phyloP scores from a whole-genome alignment of 2,113 vertebrate species.

The Orthochromis malagaraziensis region DNA sequence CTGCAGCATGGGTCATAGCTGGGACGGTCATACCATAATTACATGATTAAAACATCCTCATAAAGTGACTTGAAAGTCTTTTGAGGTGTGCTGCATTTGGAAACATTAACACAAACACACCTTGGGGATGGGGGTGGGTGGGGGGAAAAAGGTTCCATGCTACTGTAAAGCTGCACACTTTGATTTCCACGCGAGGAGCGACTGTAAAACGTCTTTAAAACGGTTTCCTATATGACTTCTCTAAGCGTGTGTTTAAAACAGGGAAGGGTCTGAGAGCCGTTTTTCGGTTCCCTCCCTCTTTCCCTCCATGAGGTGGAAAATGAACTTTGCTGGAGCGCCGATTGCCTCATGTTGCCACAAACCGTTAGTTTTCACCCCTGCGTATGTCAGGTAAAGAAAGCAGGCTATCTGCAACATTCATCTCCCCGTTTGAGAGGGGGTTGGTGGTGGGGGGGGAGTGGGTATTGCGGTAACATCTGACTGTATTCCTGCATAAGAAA shows the following conservation, averaged over 20 bases:
- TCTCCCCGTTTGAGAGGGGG: neutral
- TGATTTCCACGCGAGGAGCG: neutral
- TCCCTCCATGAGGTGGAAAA: neutral
- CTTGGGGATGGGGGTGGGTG: neutral
- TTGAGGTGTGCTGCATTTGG: neutral
- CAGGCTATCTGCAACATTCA: constrained; percentile 36
- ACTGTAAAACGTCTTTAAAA: neutral
- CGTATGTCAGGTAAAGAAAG: constrained; percentile 8
- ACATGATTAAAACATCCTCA: constrained; percentile 10
- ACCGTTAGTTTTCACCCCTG: constrained; percentile 10
- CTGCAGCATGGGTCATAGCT: constrained; percentile 38
- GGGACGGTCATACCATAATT: constrained; percentile 24
- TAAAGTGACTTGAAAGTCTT: neutral
- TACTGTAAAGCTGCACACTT: constrained; percentile 26
- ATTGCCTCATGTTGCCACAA: neutral
- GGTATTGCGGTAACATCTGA: constrained; percentile 11
- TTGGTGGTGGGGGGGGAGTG: neutral
- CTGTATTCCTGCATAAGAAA: constrained; percentile 43
- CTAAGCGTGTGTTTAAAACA: neutral
- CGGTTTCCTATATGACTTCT: neutral
- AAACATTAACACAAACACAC: constrained; percentile 1
- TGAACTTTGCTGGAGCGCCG: neutral
- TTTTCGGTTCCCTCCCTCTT: neutral
- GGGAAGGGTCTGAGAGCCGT: neutral
- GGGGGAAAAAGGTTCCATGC: neutral